phyloP scores from a whole-genome alignment of 2,113 vertebrate species.

The Andinoacara biseriatus region DNA sequence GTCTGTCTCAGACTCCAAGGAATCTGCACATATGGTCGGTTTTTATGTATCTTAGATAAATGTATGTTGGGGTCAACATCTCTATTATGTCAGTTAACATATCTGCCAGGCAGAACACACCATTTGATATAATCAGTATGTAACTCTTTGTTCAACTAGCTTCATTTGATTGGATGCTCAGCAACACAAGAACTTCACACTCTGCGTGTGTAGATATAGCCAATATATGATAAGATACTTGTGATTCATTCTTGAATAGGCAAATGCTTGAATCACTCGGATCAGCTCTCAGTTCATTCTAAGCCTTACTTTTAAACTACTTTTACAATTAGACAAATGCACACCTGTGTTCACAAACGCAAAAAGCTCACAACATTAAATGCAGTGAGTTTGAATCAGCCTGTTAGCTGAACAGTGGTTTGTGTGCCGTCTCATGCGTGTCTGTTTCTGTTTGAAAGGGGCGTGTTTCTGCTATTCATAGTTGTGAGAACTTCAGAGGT shows the following conservation, averaged over 20 bases:
- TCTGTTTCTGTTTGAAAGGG: slow-evolving; percentile 68
- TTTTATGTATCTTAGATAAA: not conserved
- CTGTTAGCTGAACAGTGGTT: not conserved
- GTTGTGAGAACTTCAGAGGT: slow-evolving; percentile 67
- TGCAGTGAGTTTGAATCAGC: not conserved
- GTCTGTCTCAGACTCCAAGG: not conserved
- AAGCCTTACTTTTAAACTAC: not conserved
- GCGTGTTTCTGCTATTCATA: slow-evolving; percentile 76
- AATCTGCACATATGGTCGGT: not conserved
- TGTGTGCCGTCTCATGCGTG: slow-evolving; percentile 12
- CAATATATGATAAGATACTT: slow-evolving; percentile 1
- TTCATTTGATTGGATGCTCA: not conserved
- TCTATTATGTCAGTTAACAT: not conserved
- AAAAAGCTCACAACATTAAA: not conserved
- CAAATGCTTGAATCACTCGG: slow-evolving; percentile 1
- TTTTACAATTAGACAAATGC: not conserved
- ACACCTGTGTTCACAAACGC: not conserved
- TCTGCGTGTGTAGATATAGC: not conserved
- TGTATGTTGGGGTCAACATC: not conserved
- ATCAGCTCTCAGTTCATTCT: not conserved
- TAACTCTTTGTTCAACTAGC: not conserved
- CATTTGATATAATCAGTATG: not conserved
- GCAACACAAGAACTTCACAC: slow-evolving; percentile 19
- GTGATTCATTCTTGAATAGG: not conserved
- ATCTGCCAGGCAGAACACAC: not conserved